Base-by-base conservation (phyloP, 2,888 invertebrate genomes). In the Zootermopsis nevadensis region DNA sequence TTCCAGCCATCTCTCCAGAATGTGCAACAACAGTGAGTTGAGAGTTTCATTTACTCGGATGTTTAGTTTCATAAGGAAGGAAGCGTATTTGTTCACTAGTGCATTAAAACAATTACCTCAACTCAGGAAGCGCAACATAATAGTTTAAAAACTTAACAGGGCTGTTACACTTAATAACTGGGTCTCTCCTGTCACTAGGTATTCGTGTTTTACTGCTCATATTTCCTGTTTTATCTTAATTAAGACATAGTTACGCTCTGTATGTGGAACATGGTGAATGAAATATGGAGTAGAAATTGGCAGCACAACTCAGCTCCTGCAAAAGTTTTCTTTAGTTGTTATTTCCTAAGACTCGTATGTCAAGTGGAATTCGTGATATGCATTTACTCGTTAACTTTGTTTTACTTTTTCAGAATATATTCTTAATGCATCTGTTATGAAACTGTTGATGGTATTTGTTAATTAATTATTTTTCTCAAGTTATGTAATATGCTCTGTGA, bases 1-100 rank as follows among this genome's bases (percentile, higher is more conserved):
- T 4, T 15, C 19, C 48, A 48, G 19, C 19, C 19, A 19, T 48
- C 15, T 48, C 19, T 19, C 48, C 19, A 48, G 48, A 48, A 15
- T 48, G 48, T 48, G 48, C 7, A 60, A 60, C 7, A 7, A n/a
- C 3, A 10, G n/a, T 1, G n/a, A 55, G 22, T 4, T 55, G 55
- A n/a, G 55, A n/a, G n/a, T n/a, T n/a, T 55, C 55, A 42, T 42
- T 42, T 55, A n/a, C 55, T 60, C n/a, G n/a, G n/a, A 60, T 60
- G 27, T 27, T 60, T 60, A 60, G 27, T n/a, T 60, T 60, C n/a
- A 1, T 60, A 0, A 60, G 60, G 60, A 60, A 60, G n/a, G 60
- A 60, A 60, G n/a, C 15, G 12, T 60, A 10, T 7, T 6, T 60
- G 60, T 60, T 60, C 60, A 60, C n/a, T 15, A 27, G n/a, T 60